Evolutionary conservation across 2,888 invertebrate species (phyloP).

Genomic region (Philereme transversata): DNA sequence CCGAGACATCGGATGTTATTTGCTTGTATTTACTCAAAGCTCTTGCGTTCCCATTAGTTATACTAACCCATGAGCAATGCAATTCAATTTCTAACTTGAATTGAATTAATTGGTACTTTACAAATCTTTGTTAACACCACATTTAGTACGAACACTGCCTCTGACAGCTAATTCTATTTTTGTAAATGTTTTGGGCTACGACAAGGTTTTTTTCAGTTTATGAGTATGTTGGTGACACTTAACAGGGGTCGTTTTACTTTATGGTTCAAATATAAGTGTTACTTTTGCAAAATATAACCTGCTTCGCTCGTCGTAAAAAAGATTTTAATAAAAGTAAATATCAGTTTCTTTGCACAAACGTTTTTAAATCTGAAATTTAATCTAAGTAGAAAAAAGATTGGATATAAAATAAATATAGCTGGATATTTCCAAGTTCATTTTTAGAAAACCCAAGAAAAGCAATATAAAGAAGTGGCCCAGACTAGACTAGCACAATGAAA

Average conservation of each 20-base stretch:
- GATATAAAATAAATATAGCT: no score
- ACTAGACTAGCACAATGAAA: no score
- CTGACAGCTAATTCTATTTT: conserved; percentile 10
- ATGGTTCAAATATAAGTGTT: no score
- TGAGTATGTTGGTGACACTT: conserved; percentile 13
- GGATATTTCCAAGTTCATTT: no score
- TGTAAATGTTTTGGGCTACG: conserved; percentile 5
- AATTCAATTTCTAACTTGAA: conserved; percentile 30
- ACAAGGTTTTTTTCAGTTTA: conserved; percentile 3
- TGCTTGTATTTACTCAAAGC: conserved; percentile 39
- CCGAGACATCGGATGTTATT: conserved; percentile 47
- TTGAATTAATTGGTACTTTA: no score
- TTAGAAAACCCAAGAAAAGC: no score
- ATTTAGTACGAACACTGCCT: conserved; percentile 1
- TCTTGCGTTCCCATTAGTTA: conserved; percentile 43
- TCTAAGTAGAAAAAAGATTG: no score
- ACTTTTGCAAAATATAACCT: no score
- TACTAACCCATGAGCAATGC: conserved; percentile 46
- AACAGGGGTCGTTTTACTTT: not conserved
- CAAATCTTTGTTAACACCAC: not conserved
- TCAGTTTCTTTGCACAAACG: no score
- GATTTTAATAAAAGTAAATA: no score
- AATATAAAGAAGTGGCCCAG: no score
- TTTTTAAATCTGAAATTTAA: no score
- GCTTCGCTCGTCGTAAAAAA: not conserved